These are phyloP conservation scores for Motacilla alba DNA, from an alignment of 2,113 vertebrate species.

Conservation along the genomic window DNA sequence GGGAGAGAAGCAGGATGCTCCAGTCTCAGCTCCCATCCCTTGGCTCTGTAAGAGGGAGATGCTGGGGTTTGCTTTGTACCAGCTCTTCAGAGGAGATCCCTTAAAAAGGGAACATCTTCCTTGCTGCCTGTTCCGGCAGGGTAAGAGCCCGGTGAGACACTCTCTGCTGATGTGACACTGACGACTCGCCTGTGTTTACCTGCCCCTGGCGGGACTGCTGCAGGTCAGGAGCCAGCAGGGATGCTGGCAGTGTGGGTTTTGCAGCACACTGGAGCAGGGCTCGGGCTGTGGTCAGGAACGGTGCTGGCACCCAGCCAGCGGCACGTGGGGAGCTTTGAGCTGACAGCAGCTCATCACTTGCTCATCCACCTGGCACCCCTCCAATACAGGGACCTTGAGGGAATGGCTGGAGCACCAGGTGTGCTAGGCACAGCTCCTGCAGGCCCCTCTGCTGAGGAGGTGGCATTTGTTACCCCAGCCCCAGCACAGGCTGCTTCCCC, in stretches of 20 bases:
- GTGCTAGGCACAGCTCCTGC: not conserved
- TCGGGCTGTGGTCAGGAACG: not conserved
- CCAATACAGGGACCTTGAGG: not conserved
- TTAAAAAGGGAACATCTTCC: not conserved
- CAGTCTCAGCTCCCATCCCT: not conserved
- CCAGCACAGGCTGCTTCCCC: not conserved
- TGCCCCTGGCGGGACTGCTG: not conserved
- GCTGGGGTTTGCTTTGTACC: not conserved
- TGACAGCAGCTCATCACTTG: not conserved
- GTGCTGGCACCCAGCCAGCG: not conserved
- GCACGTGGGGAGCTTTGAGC: not conserved
- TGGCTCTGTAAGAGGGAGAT: not conserved
- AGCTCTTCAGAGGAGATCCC: not conserved
- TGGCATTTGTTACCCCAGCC: not conserved
- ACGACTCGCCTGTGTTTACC: not conserved
- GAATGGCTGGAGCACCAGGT: not conserved
- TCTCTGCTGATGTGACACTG: not conserved
- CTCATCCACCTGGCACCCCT: not conserved
- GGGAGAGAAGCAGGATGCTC: not conserved
- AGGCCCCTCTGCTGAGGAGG: not conserved
- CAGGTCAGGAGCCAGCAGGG: conserved; percentile 10
- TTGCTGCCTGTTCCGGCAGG: not conserved
- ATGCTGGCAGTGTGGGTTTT: not conserved
- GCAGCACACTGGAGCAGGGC: not conserved
- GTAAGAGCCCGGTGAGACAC: not conserved